Evolutionary conservation across 2,113 vertebrate genomes (phyloP), one percentile per base, ranked within the genome.

Genomic region (Pygoscelis adeliae): DNA sequence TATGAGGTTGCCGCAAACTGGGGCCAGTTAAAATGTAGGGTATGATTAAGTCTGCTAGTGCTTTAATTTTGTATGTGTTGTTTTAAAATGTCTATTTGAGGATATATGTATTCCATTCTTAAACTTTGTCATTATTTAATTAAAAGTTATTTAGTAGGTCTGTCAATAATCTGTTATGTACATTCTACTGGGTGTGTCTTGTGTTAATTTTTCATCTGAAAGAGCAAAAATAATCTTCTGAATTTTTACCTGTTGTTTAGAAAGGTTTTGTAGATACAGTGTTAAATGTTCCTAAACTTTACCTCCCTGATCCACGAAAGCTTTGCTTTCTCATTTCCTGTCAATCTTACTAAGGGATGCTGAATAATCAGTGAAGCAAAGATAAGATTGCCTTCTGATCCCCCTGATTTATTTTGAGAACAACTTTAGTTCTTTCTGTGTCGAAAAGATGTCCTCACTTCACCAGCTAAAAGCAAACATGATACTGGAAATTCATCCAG

Each of bases 291-390:
- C 61, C 69, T 91, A 79, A 76, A 49, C 82, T 79, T 95, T 79
- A 58, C 65, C 23, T 92, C n/a, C 36, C 44, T 72, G 25, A 82
- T 79, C 27, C 50, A 71, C 0, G 0, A 81, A 77, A 93, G 76
- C 71, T 80, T 92, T 95, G 59, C 77, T 87, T 96, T 96, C 85
- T 92, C 86, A 46, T 80, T 96, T 90, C 29, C 79, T 84, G 65
- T 89, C 91, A 94, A 15, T 80, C 91, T 96, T 73, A 38, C 5
- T 85, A 23, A 77, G 22, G 52, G 92, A 83, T 88, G 85, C 89
- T 96, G 93, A 96, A 83, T 76, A 91, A 91, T 89, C 72, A 87
- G 80, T 74, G 77, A 90, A 93, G 50, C 65, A 86, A 95, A 92
- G 69, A 61, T 79, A 96, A 83, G 72, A 83, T 59, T 91, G 30